phyloP scores from a whole-genome alignment of 1,140 invertebrate species.

The Solenopsis invicta region DNA sequence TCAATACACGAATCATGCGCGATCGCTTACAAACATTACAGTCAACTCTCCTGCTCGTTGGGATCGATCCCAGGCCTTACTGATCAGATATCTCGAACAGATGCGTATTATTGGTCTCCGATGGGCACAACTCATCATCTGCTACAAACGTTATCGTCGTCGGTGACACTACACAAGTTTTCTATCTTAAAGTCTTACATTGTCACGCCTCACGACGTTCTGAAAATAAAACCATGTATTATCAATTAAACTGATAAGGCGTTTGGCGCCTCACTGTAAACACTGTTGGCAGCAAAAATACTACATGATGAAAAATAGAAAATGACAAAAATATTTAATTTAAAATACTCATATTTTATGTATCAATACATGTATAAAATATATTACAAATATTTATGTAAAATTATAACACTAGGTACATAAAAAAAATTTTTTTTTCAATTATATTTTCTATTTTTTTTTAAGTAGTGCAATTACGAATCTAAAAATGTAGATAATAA shows the following conservation, averaged over 20 bases:
- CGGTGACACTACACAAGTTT: not conserved
- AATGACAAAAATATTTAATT: not conserved
- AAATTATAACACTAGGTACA: not conserved
- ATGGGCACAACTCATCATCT: conserved; percentile 40
- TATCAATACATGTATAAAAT: not conserved
- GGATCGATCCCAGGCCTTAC: not conserved
- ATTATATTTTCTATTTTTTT: not conserved
- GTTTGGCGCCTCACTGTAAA: not conserved
- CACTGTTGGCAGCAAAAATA: not conserved
- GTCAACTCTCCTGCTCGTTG: not conserved
- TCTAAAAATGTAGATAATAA: not conserved
- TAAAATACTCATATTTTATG: not conserved
- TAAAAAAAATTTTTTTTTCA: not conserved
- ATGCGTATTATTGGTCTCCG: conserved; percentile 8
- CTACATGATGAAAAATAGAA: not conserved
- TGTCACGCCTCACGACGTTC: not conserved
- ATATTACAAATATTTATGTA: not conserved
- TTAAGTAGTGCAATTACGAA: not conserved
- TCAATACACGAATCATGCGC: not conserved
- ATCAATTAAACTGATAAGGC: not conserved
- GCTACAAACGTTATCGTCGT: not conserved
- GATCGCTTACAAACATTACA: not conserved
- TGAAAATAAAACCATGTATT: conserved; percentile 1
- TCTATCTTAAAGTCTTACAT: not conserved
- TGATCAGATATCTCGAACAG: conserved; percentile 18